Percentiles rank a stretch among this genome's conserved stretches.
Conservation (phyloP, 2,113 vertebrate species). For the Dicrurus megarhynchus region DNA sequence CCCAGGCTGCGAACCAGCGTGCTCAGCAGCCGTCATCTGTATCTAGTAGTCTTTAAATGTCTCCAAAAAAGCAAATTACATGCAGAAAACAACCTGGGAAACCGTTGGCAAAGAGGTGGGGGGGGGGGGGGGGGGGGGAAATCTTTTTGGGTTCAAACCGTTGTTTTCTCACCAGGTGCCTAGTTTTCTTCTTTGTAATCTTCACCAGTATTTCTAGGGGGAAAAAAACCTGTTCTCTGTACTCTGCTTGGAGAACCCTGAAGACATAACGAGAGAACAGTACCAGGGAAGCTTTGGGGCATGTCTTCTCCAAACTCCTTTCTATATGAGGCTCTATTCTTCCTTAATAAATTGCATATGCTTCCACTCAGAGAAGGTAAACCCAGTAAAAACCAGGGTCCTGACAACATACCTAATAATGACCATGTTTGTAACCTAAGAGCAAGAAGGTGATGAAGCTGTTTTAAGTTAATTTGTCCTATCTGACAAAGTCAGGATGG, state of each 20-base stretch:
- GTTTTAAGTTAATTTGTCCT: not conserved
- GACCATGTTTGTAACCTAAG: not conserved
- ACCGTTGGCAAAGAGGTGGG: not conserved
- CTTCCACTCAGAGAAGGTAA: not conserved
- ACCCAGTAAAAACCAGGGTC: not conserved
- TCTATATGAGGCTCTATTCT: not conserved
- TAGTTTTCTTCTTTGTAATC: not conserved
- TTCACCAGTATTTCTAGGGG: not conserved
- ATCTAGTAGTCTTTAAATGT: not conserved
- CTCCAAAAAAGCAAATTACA: not conserved
- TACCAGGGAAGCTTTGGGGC: not conserved
- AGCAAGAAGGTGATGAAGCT: not conserved
- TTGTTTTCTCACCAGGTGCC: not conserved
- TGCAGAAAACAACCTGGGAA: not conserved
- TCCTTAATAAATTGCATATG: not conserved
- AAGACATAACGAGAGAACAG: not conserved
- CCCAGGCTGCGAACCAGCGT: fast-evolving
- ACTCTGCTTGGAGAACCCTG: not conserved
- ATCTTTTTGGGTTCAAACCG: not conserved
- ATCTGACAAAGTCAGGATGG: not conserved
- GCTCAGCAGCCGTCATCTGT: not conserved
- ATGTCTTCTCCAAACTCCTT: not conserved
- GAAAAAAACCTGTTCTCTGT: not conserved
- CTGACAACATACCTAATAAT: not conserved
- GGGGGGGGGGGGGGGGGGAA: fast-evolving